Evolutionary conservation across 2,797 vertebrate genomes (phyloP).

Genomic region (Syndactyla subalaris): DNA sequence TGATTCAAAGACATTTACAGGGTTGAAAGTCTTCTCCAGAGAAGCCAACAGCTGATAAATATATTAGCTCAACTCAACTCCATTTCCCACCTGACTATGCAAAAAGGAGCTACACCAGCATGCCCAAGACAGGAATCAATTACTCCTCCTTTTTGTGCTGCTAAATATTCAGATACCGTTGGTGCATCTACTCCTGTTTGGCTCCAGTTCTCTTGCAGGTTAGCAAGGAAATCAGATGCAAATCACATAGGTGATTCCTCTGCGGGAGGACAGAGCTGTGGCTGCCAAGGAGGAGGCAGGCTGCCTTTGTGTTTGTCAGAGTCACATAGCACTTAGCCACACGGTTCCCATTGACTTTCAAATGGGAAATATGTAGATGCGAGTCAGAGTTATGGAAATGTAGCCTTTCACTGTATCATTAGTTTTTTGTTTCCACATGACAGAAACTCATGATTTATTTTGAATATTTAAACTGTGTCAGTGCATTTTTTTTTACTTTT

Average conservation of each 20-base stretch:
- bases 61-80: not conserved
- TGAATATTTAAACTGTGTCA: constrained; percentile 42
- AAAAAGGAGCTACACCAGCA: not conserved
- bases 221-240: constrained; percentile 45
- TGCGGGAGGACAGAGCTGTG: not conserved
- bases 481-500: not conserved
- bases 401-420: constrained; percentile 62
- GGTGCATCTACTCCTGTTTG: constrained; percentile 1
- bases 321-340: constrained; percentile 14
- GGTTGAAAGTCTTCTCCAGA: not conserved
- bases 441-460: constrained; percentile 60
- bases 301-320: constrained; percentile 14
- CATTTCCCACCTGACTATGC: not conserved
- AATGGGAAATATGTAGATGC: constrained; percentile 55
- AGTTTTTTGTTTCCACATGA: constrained; percentile 64
- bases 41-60: constrained; percentile 32
- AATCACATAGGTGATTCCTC: constrained; percentile 13
- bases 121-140: not conserved
- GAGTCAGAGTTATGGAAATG: constrained; percentile 62
- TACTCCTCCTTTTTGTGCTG: not conserved
- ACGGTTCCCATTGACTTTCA: constrained; percentile 48
- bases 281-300: constrained; percentile 37
- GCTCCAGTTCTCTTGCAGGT: not conserved
- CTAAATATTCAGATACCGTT: constrained; percentile 12
- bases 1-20: not conserved